These are phyloP conservation scores for Metridium senile DNA, from an alignment of 92 coral and sea anemone genomes.

Conservation along the genomic window DNA sequence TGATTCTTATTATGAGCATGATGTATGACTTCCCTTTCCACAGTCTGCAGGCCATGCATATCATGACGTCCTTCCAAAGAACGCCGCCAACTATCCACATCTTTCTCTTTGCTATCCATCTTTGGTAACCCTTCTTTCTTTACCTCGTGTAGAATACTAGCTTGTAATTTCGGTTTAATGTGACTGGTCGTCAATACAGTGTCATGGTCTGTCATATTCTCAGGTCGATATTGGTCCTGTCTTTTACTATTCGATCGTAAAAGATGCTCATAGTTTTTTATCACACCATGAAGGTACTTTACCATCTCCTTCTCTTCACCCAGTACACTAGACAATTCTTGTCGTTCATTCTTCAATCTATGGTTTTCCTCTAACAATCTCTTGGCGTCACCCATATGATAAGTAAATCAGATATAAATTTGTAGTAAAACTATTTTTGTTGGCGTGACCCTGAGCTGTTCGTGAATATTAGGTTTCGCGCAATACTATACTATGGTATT, in stretches of 20 bases:
- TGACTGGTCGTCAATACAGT: not conserved
- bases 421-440: constrained; percentile 2
- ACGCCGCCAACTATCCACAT: not conserved
- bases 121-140: not conserved
- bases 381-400: constrained; percentile 64
- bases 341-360: constrained; percentile 62
- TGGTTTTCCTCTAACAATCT: constrained; percentile 71
- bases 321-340: constrained; percentile 65
- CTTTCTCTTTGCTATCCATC: not conserved
- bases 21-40: constrained; percentile 13
- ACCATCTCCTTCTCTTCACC: constrained; percentile 87
- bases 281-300: constrained; percentile 80
- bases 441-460: constrained; percentile 1
- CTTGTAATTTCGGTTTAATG: not conserved
- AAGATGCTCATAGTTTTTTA: constrained; percentile 85
- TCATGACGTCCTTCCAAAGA: not conserved
- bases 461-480: constrained; percentile 4
- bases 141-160: not conserved
- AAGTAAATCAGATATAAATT: not conserved
- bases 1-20: not conserved
- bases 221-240: constrained; percentile 1
- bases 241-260: constrained; percentile 37
- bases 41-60: constrained; percentile 11
- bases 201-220: constrained; percentile 2
- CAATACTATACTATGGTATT: not conserved